These are phyloP conservation scores for Monopis laevigella DNA, from an alignment of 2,888 invertebrate species.

Conservation along the genomic window DNA sequence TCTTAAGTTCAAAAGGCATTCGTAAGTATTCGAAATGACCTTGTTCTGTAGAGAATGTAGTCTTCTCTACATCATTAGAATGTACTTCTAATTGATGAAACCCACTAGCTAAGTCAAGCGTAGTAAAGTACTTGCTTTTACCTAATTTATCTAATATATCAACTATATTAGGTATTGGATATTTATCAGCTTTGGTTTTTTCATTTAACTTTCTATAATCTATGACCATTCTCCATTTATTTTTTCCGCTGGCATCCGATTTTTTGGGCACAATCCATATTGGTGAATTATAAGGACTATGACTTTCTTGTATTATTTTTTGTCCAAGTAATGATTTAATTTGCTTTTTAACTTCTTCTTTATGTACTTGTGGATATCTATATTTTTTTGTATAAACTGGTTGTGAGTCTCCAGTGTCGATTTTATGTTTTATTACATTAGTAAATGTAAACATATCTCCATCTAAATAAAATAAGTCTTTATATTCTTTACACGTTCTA, in stretches of 20 bases:
- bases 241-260: constrained; percentile 12
- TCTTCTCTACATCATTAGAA: constrained; percentile 23
- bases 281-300: constrained; percentile 11
- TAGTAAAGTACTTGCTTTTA: constrained; percentile 21
- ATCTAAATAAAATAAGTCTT: too few relatives aligned
- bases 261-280: constrained; percentile 19
- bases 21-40: constrained; percentile 25
- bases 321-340: constrained; percentile 15
- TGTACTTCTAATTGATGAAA: constrained; percentile 14
- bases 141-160: constrained; percentile 20
- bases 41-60: constrained; percentile 24
- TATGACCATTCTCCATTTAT: constrained; percentile 13
- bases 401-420: too few relatives aligned
- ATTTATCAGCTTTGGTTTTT: constrained; percentile 12
- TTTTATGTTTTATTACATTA: too few relatives aligned
- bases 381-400: constrained; percentile 21
- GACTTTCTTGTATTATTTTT: constrained; percentile 15
- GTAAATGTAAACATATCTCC: too few relatives aligned
- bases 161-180: constrained; percentile 14
- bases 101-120: constrained; percentile 15
- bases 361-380: constrained; percentile 19
- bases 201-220: constrained; percentile 13
- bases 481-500: too few relatives aligned
- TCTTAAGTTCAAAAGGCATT: constrained; percentile 27
- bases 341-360: constrained; percentile 18